phyloP scores from a whole-genome alignment of 1,140 invertebrate species.

The Drosophila funebris region DNA sequence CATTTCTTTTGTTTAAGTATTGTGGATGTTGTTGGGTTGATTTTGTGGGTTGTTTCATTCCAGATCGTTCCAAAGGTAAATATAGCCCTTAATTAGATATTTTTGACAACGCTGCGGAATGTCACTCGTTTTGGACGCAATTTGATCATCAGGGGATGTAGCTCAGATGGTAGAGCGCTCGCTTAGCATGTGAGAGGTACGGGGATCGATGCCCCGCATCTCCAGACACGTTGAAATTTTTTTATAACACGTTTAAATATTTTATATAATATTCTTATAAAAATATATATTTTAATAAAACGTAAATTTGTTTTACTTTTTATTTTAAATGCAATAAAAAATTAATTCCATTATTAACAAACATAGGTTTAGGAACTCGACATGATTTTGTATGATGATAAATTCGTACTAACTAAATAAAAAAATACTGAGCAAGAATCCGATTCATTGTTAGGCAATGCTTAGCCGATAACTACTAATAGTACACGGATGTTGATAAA shows the following conservation, averaged over 20 bases:
- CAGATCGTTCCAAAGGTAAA: slow-evolving; percentile 28
- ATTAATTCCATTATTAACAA: no score
- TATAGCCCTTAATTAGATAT: neutral
- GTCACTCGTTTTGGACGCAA: neutral
- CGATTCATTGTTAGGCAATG: no score
- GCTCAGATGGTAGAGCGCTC: slow-evolving; percentile 94
- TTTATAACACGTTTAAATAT: neutral
- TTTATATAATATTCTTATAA: slow-evolving; percentile 1
- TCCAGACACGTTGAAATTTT: slow-evolving; percentile 56
- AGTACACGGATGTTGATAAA: no score
- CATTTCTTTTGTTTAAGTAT: slow-evolving; percentile 47
- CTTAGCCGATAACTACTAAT: no score
- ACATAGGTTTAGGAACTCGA: no score
- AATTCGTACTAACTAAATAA: no score
- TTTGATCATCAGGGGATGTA: slow-evolving; percentile 84
- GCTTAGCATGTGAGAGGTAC: slow-evolving; percentile 94
- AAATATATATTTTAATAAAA: no score
- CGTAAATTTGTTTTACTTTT: no score
- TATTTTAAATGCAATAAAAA: neutral
- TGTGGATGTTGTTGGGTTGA: slow-evolving; percentile 1
- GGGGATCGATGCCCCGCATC: slow-evolving; percentile 92
- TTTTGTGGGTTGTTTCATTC: slow-evolving; percentile 27
- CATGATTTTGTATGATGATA: no score
- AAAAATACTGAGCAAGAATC: no score
- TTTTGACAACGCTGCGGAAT: neutral